Evolutionary conservation across 2,113 vertebrate genomes (phyloP).

Genomic region (Pitta sordida): DNA sequence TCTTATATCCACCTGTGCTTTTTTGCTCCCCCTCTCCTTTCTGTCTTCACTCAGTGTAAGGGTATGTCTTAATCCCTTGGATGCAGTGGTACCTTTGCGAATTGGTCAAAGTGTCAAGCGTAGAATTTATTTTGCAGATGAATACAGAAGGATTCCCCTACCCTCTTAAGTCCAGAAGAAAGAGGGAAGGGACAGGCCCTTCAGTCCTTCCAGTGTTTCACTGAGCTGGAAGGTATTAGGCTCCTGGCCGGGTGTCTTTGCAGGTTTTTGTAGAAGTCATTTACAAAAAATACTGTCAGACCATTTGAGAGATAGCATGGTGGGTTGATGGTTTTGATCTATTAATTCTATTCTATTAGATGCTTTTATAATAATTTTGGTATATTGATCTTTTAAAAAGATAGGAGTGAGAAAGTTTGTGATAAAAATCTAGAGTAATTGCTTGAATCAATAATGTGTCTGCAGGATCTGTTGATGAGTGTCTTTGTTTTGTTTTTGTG

Average conservation of each 20-base stretch:
- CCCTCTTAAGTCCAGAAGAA: not conserved
- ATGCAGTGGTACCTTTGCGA: not conserved
- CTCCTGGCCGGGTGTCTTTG: not conserved
- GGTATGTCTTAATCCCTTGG: not conserved
- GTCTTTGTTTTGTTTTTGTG: not conserved
- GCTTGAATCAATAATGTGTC: not conserved
- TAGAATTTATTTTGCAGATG: not conserved
- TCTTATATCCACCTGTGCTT: not conserved
- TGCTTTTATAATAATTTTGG: not conserved
- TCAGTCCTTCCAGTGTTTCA: not conserved
- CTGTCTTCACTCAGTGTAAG: not conserved
- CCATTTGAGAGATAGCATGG: not conserved
- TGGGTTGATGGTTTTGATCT: not conserved
- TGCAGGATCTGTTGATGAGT: not conserved
- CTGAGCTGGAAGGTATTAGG: not conserved
- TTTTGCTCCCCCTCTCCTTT: not conserved
- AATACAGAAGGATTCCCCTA: not conserved
- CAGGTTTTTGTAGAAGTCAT: not conserved
- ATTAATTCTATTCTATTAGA: not conserved
- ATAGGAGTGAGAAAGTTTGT: not conserved
- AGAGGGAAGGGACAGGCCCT: not conserved
- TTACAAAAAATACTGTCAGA: conserved; percentile 1
- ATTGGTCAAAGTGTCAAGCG: not conserved
- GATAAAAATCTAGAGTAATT: not conserved
- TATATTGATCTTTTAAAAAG: not conserved